Conservation (phyloP, 2,888 invertebrate species). For the Pandemis corylana region DNA sequence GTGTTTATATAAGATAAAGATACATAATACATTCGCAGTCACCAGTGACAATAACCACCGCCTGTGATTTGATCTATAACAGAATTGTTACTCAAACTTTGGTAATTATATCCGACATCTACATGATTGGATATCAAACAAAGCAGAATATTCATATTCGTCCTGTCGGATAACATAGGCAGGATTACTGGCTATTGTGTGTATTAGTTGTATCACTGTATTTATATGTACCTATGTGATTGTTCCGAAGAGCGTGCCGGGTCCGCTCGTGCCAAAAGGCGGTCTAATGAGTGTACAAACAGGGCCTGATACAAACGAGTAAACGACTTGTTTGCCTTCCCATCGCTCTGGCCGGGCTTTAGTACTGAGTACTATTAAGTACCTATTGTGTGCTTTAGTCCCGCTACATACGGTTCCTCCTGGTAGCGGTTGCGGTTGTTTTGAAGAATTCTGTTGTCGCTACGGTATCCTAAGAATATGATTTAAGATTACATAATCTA, state of each 20-base stretch:
- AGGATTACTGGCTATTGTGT: conserved; percentile 18
- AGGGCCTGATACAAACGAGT: conserved; percentile 27
- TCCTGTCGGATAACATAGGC: conserved; percentile 3
- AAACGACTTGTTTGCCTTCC: conserved; percentile 32
- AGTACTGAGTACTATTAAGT: neutral
- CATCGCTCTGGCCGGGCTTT: conserved; percentile 7
- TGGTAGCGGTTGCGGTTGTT: neutral
- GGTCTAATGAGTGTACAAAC: conserved; percentile 37
- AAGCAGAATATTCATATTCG: conserved; percentile 25
- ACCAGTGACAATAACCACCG: conserved; percentile 4
- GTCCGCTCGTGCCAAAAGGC: conserved; percentile 16
- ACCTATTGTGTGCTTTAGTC: conserved; percentile 3
- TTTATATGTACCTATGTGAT: neutral
- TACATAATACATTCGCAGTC: neutral
- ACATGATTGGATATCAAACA: conserved; percentile 29
- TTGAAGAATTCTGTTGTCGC: neutral
- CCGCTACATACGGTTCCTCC: neutral
- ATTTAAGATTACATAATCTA: too few species aligned
- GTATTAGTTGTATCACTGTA: neutral
- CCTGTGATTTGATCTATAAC: neutral
- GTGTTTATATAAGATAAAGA: too few species aligned
- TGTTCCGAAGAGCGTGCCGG: conserved; percentile 14
- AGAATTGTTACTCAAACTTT: conserved; percentile 19
- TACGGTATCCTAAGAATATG: neutral
- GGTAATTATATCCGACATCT: conserved; percentile 23